Base-by-base conservation (phyloP, 2,888 invertebrate species). In the Dysmachus trigonus region DNA sequence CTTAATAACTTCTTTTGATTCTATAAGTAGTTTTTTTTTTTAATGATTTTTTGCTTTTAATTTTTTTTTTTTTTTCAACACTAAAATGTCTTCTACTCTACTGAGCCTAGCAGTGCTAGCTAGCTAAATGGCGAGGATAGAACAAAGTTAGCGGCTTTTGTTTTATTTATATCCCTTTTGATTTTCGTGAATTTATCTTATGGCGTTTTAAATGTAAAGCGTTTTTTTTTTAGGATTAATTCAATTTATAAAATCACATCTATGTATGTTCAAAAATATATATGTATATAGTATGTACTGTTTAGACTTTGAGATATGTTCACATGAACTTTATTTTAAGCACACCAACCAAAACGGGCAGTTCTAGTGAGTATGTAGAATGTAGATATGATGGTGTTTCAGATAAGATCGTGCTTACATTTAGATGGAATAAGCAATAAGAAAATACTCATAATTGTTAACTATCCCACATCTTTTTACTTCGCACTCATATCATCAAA, bases 241-340 rank as follows among this genome's bases (percentile, higher is more conserved):
- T 27, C 62, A 62, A 62, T 62, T 62, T 62, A 27, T 62, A 77
- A 77, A 77, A 47, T 31, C 77, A 77, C 41, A 30, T 77, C 77
- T 47, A 77, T 62, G 18, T 62, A 62, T 62, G 62, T 62, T 27
- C 7, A 18, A 62, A 62, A 27, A 22, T 38, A 10, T 38, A 62
- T 62, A 27, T n/a, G n/a, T 53, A 53, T 53, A 1, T 53, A 53
- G 41, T 41, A 41, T 41, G 47, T 47, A n/a, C 5, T 53, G 22
- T 53, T 18, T 53, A 22, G 10, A 18, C 18, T 62, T 62, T 22
- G 13, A 62, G 62, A 27, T 62, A 62, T 62, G 27, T 62, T 62
- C 27, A 62, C 0, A 8, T 22, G 8, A 62, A 62, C 10, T 62
- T 62, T 10, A 62, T 18, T 62, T 62, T 22, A 18, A 62, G 27